Evolutionary conservation across 2,113 vertebrate genomes (phyloP).

Genomic region (Anseranas semipalmata): DNA sequence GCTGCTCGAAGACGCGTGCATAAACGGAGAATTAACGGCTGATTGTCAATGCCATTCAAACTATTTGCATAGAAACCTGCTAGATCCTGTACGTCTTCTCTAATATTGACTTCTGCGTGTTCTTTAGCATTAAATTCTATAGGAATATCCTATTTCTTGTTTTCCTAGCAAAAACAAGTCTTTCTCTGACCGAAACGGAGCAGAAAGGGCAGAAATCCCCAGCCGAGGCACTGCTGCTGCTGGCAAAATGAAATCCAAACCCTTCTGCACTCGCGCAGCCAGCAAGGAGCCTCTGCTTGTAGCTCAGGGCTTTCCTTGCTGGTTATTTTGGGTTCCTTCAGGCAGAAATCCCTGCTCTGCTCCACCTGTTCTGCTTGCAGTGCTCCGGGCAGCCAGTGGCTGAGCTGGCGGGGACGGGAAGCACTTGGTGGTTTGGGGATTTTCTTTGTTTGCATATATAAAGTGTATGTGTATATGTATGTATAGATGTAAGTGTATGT

Average conservation of each 20-base stretch:
- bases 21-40: accelerated
- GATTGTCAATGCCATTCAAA: accelerated
- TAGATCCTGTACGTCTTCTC: neutral
- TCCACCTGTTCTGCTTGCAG: too few relatives aligned
- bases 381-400: neutral
- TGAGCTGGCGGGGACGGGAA: neutral
- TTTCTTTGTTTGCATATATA: too few relatives aligned
- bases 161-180: neutral
- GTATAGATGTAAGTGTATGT: too few relatives aligned
- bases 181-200: neutral
- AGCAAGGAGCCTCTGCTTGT: neutral
- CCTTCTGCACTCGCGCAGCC: neutral
- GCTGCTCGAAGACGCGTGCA: too few relatives aligned
- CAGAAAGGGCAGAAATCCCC: neutral
- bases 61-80: neutral
- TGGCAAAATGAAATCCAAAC: neutral
- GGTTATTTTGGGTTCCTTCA: neutral
- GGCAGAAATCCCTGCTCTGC: neutral
- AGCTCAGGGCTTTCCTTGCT: neutral
- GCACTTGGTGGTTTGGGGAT: neutral
- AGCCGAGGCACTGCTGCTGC: neutral
- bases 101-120: accelerated
- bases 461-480: too few relatives aligned
- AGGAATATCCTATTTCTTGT: neutral
- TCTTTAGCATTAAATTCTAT: accelerated